Conservation (phyloP, 2,797 vertebrate species). For the Amniataba percoides region DNA sequence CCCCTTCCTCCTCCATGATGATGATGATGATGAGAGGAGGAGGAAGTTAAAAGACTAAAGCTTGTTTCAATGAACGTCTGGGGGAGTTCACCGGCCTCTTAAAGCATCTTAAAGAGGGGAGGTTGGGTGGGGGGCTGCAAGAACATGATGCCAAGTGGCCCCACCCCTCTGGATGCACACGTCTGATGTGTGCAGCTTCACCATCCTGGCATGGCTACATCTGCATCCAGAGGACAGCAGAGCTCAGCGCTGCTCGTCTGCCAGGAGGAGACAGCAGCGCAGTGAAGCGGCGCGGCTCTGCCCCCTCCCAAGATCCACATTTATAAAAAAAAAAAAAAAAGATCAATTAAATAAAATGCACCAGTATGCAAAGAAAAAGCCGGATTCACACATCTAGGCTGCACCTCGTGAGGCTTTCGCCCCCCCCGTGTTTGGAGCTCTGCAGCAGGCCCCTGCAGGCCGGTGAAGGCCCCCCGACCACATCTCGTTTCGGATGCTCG, state of each 20-base stretch:
- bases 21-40: conserved; percentile 6
- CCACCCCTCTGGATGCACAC: conserved; percentile 75
- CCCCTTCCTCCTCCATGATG: background rate
- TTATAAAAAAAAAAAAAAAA: background rate
- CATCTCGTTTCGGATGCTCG: conserved; percentile 41
- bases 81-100: conserved; percentile 10
- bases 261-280: conserved; percentile 28
- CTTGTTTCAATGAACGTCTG: background rate
- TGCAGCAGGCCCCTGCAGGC: conserved; percentile 38
- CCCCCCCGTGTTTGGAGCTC: too few relatives aligned
- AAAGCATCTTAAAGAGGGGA: conserved; percentile 29
- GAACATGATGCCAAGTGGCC: conserved; percentile 63
- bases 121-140: conserved; percentile 22
- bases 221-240: conserved; percentile 54
- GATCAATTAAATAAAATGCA: conserved; percentile 35
- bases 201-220: conserved; percentile 53
- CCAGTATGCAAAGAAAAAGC: conserved; percentile 18
- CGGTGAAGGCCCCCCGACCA: conserved; percentile 55
- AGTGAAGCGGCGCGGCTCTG: conserved; percentile 28
- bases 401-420: background rate
- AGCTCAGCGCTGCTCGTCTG: conserved; percentile 31
- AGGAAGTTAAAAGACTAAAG: background rate
- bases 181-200: conserved; percentile 67
- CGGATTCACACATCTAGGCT: background rate
- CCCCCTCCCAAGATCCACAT: conserved; percentile 5